A percentile compares a stretch with the other conserved stretches of the same genome.
Conservation (phyloP, 2,797 vertebrate species). For the Smutsia gigantea region DNA sequence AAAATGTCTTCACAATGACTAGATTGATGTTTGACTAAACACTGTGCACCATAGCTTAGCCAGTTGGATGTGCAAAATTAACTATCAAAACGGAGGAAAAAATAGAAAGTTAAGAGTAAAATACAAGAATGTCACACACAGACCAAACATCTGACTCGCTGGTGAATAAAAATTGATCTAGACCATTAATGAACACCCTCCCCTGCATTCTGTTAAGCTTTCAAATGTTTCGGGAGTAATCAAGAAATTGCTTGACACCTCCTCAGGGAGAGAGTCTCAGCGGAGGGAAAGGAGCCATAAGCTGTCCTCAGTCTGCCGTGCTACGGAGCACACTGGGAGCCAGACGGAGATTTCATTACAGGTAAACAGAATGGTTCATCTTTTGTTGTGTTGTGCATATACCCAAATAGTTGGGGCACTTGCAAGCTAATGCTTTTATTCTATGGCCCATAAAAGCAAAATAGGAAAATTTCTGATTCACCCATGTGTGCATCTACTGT, state of each 20-base stretch:
- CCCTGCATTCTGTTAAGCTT: background rate
- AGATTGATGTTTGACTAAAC: background rate
- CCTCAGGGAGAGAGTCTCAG: background rate
- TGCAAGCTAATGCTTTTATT: no score
- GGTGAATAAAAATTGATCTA: background rate
- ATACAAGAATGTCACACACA: background rate
- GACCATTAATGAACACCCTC: background rate
- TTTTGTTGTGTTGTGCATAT: no score
- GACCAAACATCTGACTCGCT: background rate
- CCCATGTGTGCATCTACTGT: no score
- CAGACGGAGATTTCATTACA: no score
- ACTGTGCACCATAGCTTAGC: background rate
- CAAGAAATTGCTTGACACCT: background rate
- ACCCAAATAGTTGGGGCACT: no score
- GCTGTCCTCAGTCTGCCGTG: no score
- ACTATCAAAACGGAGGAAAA: accelerated
- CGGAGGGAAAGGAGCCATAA: no score
- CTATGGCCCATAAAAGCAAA: no score
- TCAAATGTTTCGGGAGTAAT: background rate
- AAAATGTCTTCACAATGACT: background rate
- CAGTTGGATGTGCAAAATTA: background rate
- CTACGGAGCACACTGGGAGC: no score
- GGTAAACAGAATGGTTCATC: no score
- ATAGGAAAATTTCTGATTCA: no score
- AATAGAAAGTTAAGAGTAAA: background rate